Conservation (phyloP, 2,113 vertebrate genomes). For the Solea solea region DNA sequence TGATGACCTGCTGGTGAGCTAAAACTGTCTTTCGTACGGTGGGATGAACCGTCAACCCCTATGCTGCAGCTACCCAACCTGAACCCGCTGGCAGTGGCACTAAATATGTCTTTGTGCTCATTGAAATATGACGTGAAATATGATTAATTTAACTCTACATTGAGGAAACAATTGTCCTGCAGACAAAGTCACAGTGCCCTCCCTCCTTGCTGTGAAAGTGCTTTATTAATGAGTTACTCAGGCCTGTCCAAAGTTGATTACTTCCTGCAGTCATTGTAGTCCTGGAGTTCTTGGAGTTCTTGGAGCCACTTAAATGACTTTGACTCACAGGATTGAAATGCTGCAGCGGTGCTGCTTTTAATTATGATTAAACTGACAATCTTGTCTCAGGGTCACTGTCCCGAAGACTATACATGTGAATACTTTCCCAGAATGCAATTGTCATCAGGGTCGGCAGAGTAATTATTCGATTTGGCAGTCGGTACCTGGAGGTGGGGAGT, state of each 20-base stretch:
- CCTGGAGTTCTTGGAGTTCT: constrained; percentile 59
- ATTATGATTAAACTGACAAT: constrained; percentile 77
- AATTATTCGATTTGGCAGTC: constrained; percentile 67
- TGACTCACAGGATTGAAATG: constrained; percentile 64
- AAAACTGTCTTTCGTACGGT: too few relatives aligned
- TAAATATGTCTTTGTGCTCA: too few relatives aligned
- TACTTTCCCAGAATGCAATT: constrained; percentile 46
- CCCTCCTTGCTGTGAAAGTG: constrained; percentile 24
- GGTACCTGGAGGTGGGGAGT: constrained; percentile 35
- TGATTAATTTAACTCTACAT: background rate
- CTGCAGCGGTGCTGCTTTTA: constrained; percentile 65
- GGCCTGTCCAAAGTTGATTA: constrained; percentile 73
- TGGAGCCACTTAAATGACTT: constrained; percentile 67
- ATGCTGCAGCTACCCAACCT: too few relatives aligned
- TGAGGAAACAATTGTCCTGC: constrained; percentile 35
- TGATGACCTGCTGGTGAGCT: too few relatives aligned
- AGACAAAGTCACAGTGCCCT: constrained; percentile 45
- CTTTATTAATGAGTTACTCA: constrained; percentile 69
- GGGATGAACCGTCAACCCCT: too few relatives aligned
- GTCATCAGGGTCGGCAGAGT: constrained; percentile 53
- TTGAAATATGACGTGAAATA: too few relatives aligned
- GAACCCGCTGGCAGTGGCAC: too few relatives aligned
- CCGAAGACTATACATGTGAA: constrained; percentile 46
- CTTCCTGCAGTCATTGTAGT: constrained; percentile 58
- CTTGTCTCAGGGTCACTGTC: constrained; percentile 60